phyloP scores from a whole-genome alignment of 2,113 vertebrate species.

The Microcebus murinus region DNA sequence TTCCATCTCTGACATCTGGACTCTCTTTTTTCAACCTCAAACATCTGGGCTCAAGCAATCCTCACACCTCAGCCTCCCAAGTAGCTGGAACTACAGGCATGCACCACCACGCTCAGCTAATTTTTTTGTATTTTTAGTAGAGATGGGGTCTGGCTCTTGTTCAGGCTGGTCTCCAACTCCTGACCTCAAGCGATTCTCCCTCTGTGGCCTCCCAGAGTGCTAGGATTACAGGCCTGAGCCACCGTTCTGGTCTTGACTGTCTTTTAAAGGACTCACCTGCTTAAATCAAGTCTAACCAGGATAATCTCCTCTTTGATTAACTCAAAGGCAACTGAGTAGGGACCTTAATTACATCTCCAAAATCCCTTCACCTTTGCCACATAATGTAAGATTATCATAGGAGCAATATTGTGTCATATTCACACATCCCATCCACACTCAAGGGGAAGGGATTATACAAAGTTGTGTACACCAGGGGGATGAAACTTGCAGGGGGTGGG shows the following conservation, averaged over 20 bases:
- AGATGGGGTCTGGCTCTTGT: background rate
- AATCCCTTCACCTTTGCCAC: background rate
- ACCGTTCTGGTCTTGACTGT: background rate
- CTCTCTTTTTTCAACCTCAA: background rate
- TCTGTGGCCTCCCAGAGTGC: background rate
- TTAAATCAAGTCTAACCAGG: background rate
- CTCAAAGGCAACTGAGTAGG: background rate
- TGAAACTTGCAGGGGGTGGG: too few relatives aligned
- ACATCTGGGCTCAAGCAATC: too few relatives aligned
- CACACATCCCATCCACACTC: background rate
- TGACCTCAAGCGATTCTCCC: background rate
- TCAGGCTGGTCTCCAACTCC: background rate
- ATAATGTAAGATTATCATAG: background rate
- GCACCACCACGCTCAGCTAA: background rate
- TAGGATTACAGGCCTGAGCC: background rate
- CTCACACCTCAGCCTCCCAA: too few relatives aligned
- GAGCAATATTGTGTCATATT: background rate
- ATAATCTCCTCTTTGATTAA: conserved; percentile 1
- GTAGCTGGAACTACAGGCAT: background rate
- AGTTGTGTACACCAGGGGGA: too few relatives aligned
- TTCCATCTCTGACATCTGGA: background rate
- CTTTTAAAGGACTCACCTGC: background rate
- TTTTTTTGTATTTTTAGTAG: background rate
- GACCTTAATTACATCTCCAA: conserved; percentile 14
- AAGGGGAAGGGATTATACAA: too few relatives aligned